Conservation (phyloP, 2,797 vertebrate species). For the Passerculus sandwichensis region DNA sequence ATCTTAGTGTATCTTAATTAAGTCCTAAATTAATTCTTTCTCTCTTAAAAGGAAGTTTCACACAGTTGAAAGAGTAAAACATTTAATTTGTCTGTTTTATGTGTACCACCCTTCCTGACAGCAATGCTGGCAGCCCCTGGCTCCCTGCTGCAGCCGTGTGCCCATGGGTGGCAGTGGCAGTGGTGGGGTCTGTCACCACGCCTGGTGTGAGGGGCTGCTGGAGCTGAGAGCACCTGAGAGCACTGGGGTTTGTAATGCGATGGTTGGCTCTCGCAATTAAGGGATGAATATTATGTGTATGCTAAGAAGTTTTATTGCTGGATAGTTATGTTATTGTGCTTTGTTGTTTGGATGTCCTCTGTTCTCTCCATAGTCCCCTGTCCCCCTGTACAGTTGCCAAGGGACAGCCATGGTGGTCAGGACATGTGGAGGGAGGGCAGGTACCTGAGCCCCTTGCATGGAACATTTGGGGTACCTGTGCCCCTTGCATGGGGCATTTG, state of each 20-base stretch:
- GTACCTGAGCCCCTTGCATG: no score
- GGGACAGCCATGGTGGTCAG: neutral
- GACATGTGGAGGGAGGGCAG: neutral
- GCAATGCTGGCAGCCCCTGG: neutral
- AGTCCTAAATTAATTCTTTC: slow-evolving; percentile 3
- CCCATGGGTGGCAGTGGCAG: neutral
- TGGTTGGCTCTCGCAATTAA: neutral
- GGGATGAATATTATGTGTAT: neutral
- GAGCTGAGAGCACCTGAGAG: fast-evolving
- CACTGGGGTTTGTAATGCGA: fast-evolving
- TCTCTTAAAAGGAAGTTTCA: neutral
- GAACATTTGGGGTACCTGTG: neutral
- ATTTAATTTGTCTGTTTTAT: neutral
- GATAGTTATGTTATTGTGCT: neutral
- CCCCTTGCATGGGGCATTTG: no score
- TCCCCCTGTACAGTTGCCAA: neutral
- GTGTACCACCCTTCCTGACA: fast-evolving
- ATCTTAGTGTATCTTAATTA: slow-evolving; percentile 32
- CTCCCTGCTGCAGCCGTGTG: neutral
- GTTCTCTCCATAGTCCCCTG: neutral
- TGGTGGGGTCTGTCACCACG: neutral
- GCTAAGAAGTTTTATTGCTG: neutral
- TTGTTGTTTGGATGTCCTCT: neutral
- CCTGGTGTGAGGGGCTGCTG: fast-evolving
- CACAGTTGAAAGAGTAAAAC: neutral